Evolutionary conservation across 1,140 invertebrate genomes (phyloP).

Genomic region (Euura saliciscinereae): DNA sequence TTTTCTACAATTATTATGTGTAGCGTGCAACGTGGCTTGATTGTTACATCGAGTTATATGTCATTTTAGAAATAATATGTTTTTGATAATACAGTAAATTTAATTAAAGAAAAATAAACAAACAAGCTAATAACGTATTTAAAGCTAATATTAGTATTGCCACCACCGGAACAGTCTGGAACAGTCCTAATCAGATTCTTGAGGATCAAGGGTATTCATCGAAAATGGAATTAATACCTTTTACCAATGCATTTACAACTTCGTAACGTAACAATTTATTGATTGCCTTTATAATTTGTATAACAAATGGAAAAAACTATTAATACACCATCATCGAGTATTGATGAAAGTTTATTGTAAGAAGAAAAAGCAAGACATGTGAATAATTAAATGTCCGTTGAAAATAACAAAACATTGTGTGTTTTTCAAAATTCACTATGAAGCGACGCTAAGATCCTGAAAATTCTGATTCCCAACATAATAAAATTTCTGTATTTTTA

Average conservation of each 20-base stretch:
- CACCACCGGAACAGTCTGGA: conserved; percentile 49
- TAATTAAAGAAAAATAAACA: not conserved
- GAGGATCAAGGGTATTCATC: conserved; percentile 38
- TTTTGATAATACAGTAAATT: conserved; percentile 13
- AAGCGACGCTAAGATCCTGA: not conserved
- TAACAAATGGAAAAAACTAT: conserved; percentile 1
- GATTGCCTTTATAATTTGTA: conserved; percentile 5
- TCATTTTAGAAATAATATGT: conserved; percentile 30
- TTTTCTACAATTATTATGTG: conserved; percentile 15
- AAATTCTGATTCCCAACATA: conserved; percentile 6
- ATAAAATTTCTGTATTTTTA: conserved; percentile 50
- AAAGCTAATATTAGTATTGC: conserved; percentile 43
- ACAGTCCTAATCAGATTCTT: conserved; percentile 61
- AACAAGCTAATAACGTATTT: conserved; percentile 14
- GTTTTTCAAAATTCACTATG: not conserved
- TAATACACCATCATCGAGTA: not conserved
- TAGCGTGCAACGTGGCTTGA: conserved; percentile 12
- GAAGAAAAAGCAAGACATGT: not conserved
- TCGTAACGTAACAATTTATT: conserved; percentile 2
- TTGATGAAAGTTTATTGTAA: not conserved
- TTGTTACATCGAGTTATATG: conserved; percentile 24
- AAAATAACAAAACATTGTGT: not conserved
- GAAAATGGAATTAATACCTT: conserved; percentile 52
- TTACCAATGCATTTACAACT: not conserved
- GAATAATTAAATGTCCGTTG: not conserved